Evolutionary conservation across 2,113 vertebrate species (phyloP), one percentile per base, ranked within the genome.

Genomic region (Emydocephalus ijimae): DNA sequence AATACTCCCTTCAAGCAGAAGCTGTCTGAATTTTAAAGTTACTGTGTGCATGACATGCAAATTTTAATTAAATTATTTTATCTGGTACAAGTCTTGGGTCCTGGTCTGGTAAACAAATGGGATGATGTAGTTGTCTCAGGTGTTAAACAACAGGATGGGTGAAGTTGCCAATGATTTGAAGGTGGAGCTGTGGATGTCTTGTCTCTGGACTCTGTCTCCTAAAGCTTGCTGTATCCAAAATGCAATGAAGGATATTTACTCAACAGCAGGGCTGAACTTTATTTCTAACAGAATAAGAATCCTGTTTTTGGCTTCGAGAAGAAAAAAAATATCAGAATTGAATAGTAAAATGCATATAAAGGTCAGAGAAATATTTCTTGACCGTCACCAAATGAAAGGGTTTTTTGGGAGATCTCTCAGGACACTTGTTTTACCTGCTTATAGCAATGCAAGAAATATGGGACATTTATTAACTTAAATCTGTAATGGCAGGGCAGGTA

Each of bases 401-500:
- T 5, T 55, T 21, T 64, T 39, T 81, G 21, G 3, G 7, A 81
- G 74, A 81, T 26, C 1, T 59, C 43, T 26, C n/a, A 39, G 18
- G 23, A 11, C 69, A 39, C 5, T 24, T 56, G 3, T 29, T n/a
- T 57, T 6, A 48, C 20, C 9, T 50, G 56, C 39, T 57, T 85
- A 50, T 88, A 48, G 15, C 56, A 81, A 23, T 59, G 69, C 64
- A 89, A 91, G n/a, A 24, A 43, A 45, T 43, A 74, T 2, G 91
- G 3, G 24, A 21, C 12, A 0, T 0, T 7, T 74, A 26, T 0
- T 59, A 57, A 34, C 91, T 95, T 85, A 93, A 91, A 91, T 54
- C 39, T 69, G 39, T 56, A n/a, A 92, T 90, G 52, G 91, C 88
- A 48, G 69, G 43, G 6, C 69, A 93, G 57, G 45, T 43, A 91